phyloP scores from a whole-genome alignment of 1,140 invertebrate species.

The Drosophila paulistorum region DNA sequence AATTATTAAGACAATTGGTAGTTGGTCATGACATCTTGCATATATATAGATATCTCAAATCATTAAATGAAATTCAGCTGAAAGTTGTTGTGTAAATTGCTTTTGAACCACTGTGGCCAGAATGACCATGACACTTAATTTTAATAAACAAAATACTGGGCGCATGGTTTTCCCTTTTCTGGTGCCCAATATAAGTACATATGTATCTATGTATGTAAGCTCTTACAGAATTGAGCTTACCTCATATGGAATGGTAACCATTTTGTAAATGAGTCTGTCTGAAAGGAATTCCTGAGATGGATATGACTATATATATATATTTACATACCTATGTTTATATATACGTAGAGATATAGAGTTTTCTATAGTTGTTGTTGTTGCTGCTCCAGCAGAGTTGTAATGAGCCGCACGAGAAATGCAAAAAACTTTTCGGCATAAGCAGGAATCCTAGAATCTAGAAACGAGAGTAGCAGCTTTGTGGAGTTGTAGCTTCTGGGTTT shows the following conservation, averaged over 20 bases:
- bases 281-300: constrained; percentile 31
- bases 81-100: no score
- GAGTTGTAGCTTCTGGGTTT: constrained; percentile 14
- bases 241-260: constrained; percentile 29
- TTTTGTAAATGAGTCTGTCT: constrained; percentile 1
- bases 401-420: constrained; percentile 77
- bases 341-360: background rate
- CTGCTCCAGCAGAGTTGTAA: constrained; percentile 66
- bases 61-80: no score
- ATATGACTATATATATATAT: constrained; percentile 31
- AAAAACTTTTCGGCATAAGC: constrained; percentile 65
- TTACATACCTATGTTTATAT: background rate
- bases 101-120: constrained; percentile 42
- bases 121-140: constrained; percentile 67
- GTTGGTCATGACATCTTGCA: no score
- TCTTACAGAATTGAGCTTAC: constrained; percentile 1
- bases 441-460: constrained; percentile 57
- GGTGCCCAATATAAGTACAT: background rate
- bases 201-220: background rate
- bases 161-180: constrained; percentile 32
- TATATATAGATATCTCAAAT: no score
- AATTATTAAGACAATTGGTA: no score
- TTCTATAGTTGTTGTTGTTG: constrained; percentile 21
- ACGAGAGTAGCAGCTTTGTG: constrained; percentile 15
- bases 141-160: constrained; percentile 78